These are phyloP conservation scores for Oncorhynchus keta DNA, from an alignment of 2,113 vertebrate genomes.

Conservation along the genomic window DNA sequence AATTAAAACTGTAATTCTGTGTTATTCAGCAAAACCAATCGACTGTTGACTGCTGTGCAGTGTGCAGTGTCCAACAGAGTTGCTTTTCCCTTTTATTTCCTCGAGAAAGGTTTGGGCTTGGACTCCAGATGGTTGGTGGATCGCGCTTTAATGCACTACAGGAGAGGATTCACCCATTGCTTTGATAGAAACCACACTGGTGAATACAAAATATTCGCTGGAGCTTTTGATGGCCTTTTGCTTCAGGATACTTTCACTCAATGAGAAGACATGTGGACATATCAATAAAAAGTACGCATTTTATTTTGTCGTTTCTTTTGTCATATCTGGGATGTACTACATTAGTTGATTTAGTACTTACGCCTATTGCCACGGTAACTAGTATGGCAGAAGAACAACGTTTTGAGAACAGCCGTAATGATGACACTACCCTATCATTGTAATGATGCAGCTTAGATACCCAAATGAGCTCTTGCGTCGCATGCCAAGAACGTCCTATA, in stretches of 20 bases:
- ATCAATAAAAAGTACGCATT: neutral
- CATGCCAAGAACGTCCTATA: too few relatives aligned
- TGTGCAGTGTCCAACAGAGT: constrained; percentile 40
- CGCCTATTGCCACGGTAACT: too few relatives aligned
- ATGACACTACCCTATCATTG: too few relatives aligned
- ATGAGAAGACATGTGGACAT: neutral
- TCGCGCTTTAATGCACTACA: constrained; percentile 36
- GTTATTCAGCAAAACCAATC: constrained; percentile 68
- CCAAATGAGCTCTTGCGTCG: too few relatives aligned
- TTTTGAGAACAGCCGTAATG: too few relatives aligned
- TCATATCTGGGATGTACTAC: too few relatives aligned
- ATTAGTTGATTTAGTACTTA: too few relatives aligned
- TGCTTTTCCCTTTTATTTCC: neutral
- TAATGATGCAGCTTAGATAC: too few relatives aligned
- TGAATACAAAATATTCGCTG: neutral
- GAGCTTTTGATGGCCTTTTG: neutral
- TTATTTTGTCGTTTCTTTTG: neutral
- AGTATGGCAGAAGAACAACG: too few relatives aligned
- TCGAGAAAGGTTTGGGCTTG: constrained; percentile 29
- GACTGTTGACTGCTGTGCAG: constrained; percentile 60
- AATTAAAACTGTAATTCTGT: constrained; percentile 64
- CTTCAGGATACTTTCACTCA: neutral
- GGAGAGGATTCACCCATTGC: constrained; percentile 29
- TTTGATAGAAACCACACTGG: constrained; percentile 20
- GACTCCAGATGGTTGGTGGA: constrained; percentile 58